A percentile compares a stretch with the other conserved stretches of the same genome.
These are phyloP conservation scores for Daboia siamensis DNA, from an alignment of 2,113 vertebrate genomes.

Conservation along the genomic window DNA sequence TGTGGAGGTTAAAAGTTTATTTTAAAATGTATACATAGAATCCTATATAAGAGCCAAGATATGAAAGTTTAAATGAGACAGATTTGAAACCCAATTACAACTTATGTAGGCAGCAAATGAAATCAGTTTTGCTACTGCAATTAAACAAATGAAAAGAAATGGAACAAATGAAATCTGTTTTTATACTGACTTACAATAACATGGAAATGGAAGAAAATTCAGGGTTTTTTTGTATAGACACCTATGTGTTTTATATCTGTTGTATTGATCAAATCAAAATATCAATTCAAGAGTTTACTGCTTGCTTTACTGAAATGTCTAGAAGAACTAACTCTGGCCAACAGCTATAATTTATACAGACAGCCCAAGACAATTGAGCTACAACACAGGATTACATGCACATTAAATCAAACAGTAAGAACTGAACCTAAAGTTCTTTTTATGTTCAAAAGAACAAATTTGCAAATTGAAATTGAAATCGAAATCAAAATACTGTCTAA, in stretches of 20 bases:
- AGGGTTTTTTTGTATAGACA: neutral
- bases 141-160: neutral
- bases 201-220: neutral
- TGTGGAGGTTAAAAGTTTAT: conserved; percentile 32
- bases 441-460: neutral
- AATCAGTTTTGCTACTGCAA: neutral
- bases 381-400: neutral
- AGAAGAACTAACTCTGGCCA: neutral
- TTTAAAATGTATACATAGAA: conserved; percentile 27
- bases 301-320: neutral
- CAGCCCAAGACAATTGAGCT: neutral
- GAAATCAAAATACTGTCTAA: neutral
- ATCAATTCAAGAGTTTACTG: neutral
- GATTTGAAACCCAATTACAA: conserved; percentile 4
- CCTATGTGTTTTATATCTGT: neutral
- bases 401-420: neutral
- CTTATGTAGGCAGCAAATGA: conserved; percentile 3
- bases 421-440: neutral
- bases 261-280: neutral
- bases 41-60: conserved; percentile 24
- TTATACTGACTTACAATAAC: neutral
- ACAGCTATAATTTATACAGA: neutral
- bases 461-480: neutral
- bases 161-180: neutral
- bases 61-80: conserved; percentile 30